Conservation (phyloP, 2,113 vertebrate species). For the Melanerpes formicivorus region DNA sequence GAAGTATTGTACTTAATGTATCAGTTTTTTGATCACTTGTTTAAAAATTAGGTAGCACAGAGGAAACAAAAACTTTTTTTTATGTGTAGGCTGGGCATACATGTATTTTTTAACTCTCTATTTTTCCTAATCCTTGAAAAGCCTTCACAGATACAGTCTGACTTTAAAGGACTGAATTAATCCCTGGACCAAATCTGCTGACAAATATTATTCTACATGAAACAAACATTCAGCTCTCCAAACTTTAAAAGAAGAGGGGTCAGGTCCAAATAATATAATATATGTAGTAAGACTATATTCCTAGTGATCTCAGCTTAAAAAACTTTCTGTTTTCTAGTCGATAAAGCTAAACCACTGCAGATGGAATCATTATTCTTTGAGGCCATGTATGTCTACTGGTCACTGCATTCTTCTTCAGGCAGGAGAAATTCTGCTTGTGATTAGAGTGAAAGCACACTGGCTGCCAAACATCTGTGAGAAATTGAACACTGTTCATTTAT, state of each 20-base stretch:
- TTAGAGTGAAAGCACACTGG: neutral
- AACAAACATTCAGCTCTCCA: neutral
- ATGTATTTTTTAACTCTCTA: neutral
- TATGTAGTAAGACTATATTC: neutral
- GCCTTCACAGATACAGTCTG: neutral
- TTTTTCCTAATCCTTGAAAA: neutral
- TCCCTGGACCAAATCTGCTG: neutral
- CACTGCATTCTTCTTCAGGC: constrained; percentile 22
- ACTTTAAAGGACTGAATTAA: neutral
- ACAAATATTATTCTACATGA: neutral
- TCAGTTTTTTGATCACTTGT: neutral
- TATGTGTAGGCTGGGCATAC: neutral
- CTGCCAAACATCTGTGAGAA: constrained; percentile 71
- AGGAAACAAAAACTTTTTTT: neutral
- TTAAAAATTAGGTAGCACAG: neutral
- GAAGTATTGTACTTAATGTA: neutral
- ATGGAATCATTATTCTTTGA: neutral
- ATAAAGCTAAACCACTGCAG: neutral
- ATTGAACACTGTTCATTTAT: constrained; percentile 31
- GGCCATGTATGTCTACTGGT: neutral
- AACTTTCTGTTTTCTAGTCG: neutral
- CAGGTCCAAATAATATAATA: neutral
- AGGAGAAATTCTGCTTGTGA: constrained; percentile 22
- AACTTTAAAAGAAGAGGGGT: neutral
- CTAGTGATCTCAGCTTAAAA: neutral